Evolutionary conservation across 2,113 vertebrate genomes (phyloP), one percentile per base, ranked within the genome.

Genomic region (Lamprologus ornatipinnis): DNA sequence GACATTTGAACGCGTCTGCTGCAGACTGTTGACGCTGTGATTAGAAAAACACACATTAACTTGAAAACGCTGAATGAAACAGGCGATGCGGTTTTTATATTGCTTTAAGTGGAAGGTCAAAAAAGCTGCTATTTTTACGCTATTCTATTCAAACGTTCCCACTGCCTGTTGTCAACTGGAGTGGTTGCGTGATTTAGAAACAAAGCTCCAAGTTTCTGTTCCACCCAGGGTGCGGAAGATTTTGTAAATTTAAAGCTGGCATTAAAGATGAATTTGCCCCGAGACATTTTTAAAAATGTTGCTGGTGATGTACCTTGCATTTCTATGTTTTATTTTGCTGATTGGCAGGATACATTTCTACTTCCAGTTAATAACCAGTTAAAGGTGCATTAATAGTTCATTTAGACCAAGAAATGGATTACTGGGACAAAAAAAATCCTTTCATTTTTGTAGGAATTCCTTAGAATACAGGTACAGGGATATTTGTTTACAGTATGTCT

Each of bases 61-160:
- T 90, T 54, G 65, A 86, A 85, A 84, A 85, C 21, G 42, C 68
- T 14, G 17, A 87, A 37, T 15, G 55, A 79, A 58, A 31, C 55
- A 37, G 60, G 60, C 11, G 33, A 65, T 8, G 60, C 3, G 11
- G 33, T 68, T 68, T 37, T 68, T 68, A 37, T 37, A 90, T 94
- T 92, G 94, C 92, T 95, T 95, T 92, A 95, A 93, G 85, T 63
- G 92, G 84, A 73, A 90, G 93, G 87, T 91, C 3, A 84, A 87
- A 87, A 94, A 94, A 90, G 93, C 95, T 96, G 95, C 95, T 95
- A 94, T 91, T 94, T 93, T 90, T 54, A 86, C 37, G 63, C 85
- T 35, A 49, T 78, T 75, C 82, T 33, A 54, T 65, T 82, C 37
- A 80, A 83, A 92, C 33, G 7, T 51, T 55, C 85, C 78, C 31